These are phyloP conservation scores for Bombus haemorrhoidalis DNA, from an alignment of 1,140 invertebrate species.

Conservation along the genomic window DNA sequence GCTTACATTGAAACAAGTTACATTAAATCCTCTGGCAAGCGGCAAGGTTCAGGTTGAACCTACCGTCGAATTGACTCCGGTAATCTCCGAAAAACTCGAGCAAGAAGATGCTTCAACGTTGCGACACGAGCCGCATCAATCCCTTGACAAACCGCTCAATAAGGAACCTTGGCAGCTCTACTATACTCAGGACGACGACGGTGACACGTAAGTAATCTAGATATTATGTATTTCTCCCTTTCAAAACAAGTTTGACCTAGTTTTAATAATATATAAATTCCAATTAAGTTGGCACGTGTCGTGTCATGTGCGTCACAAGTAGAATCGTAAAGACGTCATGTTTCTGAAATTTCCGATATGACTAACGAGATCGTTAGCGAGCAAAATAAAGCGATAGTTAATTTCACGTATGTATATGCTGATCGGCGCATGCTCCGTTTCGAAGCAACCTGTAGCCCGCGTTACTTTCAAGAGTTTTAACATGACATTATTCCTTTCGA, in stretches of 20 bases:
- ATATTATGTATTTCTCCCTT: background rate
- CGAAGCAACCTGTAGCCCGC: constrained; percentile 34
- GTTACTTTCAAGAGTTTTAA: background rate
- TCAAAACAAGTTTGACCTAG: constrained; percentile 3
- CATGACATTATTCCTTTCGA: background rate
- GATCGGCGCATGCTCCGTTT: background rate
- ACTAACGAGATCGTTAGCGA: background rate
- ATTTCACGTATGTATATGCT: background rate
- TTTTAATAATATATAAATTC: background rate
- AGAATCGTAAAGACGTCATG: background rate
- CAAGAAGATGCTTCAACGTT: constrained; percentile 7
- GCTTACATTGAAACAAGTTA: constrained; percentile 79
- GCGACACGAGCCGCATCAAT: background rate
- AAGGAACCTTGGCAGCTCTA: constrained; percentile 83
- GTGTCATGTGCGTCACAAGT: background rate
- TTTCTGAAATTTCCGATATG: background rate
- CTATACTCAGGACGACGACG: constrained; percentile 87
- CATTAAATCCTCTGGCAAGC: constrained; percentile 56
- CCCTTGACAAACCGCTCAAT: constrained; percentile 45
- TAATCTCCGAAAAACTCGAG: constrained; percentile 19
- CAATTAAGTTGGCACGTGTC: background rate
- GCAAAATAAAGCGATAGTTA: constrained; percentile 1
- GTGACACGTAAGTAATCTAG: constrained; percentile 87
- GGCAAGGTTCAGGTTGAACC: constrained; percentile 65
- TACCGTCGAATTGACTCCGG: constrained; percentile 51